Evolutionary conservation across 2,797 vertebrate genomes (phyloP).

Genomic region (Heterohyrax brucei): DNA sequence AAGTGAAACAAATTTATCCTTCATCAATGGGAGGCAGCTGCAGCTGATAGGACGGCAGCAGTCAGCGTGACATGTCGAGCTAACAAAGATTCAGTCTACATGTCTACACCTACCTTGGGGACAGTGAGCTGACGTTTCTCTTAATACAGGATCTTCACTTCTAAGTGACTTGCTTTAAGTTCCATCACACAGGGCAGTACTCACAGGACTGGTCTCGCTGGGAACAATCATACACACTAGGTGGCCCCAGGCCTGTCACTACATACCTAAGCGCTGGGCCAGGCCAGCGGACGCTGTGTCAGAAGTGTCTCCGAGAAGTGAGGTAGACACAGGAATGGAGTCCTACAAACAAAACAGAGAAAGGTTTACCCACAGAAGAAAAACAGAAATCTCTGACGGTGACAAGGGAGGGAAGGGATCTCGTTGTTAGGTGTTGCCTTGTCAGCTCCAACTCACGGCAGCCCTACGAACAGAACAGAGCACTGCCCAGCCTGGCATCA

Average conservation of each 20-base stretch:
- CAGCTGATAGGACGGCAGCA: background rate
- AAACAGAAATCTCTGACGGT: too few relatives aligned
- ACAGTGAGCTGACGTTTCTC: background rate
- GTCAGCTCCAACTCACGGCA: too few relatives aligned
- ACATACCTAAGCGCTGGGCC: slow-evolving; percentile 95
- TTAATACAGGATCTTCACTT: background rate
- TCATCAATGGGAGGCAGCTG: background rate
- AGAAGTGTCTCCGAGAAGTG: slow-evolving; percentile 95
- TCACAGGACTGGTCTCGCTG: background rate
- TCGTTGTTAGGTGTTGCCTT: too few relatives aligned
- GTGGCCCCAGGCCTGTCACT: background rate
- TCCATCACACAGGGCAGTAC: background rate
- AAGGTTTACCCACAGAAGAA: too few relatives aligned
- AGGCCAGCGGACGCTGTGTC: slow-evolving; percentile 93
- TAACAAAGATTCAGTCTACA: background rate
- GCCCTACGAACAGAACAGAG: too few relatives aligned
- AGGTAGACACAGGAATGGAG: slow-evolving; percentile 94
- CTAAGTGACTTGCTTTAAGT: background rate
- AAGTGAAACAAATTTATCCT: background rate
- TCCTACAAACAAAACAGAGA: slow-evolving; percentile 91
- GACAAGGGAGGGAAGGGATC: too few relatives aligned
- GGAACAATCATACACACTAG: background rate
- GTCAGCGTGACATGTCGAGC: background rate
- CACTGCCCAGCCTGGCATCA: too few relatives aligned
- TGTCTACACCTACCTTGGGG: background rate